Conservation (phyloP, 2,113 vertebrate genomes). For the Burhinus oedicnemus region DNA sequence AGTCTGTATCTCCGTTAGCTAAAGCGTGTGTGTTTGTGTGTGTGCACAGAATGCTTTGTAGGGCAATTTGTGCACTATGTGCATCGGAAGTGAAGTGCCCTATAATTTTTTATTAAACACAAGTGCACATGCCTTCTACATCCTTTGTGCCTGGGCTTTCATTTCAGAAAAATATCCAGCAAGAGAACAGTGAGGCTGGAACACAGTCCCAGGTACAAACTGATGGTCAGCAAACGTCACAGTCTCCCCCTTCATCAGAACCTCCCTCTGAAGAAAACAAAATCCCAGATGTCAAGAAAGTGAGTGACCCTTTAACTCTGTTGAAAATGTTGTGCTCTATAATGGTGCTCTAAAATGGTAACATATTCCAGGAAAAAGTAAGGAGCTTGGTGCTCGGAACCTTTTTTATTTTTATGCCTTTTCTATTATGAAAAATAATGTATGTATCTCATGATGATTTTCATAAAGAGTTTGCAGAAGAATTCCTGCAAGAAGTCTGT, state of each 20-base stretch:
- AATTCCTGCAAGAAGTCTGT: not conserved
- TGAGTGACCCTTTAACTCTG: conserved; percentile 81
- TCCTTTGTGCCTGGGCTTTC: conserved; percentile 86
- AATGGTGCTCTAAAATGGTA: conserved; percentile 2
- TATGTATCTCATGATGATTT: not conserved
- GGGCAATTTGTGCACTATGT: not conserved
- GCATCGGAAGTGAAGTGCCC: conserved; percentile 46
- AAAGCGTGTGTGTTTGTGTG: conserved; percentile 8
- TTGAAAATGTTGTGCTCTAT: conserved; percentile 60
- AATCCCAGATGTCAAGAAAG: conserved; percentile 82
- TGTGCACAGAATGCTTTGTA: conserved; percentile 44
- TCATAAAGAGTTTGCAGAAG: not conserved
- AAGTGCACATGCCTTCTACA: conserved; percentile 79
- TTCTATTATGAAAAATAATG: not conserved
- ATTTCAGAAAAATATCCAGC: conserved; percentile 85
- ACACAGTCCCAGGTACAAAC: conserved; percentile 85
- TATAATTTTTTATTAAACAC: conserved; percentile 34
- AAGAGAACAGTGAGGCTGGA: conserved; percentile 83
- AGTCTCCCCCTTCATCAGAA: conserved; percentile 82
- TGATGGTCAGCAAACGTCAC: conserved; percentile 81
- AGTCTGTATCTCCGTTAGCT: not conserved
- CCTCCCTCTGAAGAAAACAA: conserved; percentile 83
- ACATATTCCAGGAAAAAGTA: not conserved
- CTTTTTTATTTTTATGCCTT: not conserved
- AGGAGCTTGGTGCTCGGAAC: not conserved